Evolutionary conservation across 2,888 invertebrate genomes (phyloP).

Genomic region (Cryptophagus acutangulus): DNA sequence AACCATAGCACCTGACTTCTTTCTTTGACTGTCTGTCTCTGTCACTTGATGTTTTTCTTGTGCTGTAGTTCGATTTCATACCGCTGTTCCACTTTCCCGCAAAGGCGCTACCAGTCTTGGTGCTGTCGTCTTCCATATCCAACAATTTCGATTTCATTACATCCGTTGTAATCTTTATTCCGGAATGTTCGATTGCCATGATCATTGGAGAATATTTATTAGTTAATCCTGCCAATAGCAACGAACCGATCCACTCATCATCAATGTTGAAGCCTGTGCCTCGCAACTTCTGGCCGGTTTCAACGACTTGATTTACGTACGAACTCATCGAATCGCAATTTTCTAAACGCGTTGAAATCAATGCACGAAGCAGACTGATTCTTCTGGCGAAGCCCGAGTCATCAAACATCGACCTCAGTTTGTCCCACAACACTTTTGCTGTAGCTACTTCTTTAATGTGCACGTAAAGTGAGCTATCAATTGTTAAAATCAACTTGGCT

Average conservation of each 20-base stretch:
- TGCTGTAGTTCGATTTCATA: not conserved
- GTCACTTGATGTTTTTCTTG: not conserved
- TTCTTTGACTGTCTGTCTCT: too few species aligned
- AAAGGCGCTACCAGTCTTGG: conserved; percentile 1
- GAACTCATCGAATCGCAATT: conserved; percentile 1
- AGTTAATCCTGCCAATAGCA: conserved; percentile 23
- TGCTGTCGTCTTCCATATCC: conserved; percentile 16
- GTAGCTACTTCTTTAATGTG: conserved; percentile 25
- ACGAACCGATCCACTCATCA: conserved; percentile 18
- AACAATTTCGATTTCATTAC: conserved; percentile 29
- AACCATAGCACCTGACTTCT: conserved; percentile 18
- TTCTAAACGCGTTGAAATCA: conserved; percentile 14
- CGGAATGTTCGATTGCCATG: conserved; percentile 29
- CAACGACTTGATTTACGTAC: conserved; percentile 21
- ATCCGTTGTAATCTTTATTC: conserved; percentile 25
- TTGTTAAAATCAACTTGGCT: conserved; percentile 27
- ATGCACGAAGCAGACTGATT: conserved; percentile 21
- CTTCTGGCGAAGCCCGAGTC: conserved; percentile 21
- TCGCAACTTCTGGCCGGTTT: conserved; percentile 23
- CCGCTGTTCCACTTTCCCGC: not conserved
- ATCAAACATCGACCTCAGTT: conserved; percentile 24
- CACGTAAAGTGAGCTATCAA: conserved; percentile 24
- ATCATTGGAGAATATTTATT: conserved; percentile 25
- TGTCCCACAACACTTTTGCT: conserved; percentile 22
- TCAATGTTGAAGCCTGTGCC: conserved; percentile 15